Evolutionary conservation across 35 echinoderm and acorn worm species (phyloP).

Genomic region (Lytechinus variegatus): DNA sequence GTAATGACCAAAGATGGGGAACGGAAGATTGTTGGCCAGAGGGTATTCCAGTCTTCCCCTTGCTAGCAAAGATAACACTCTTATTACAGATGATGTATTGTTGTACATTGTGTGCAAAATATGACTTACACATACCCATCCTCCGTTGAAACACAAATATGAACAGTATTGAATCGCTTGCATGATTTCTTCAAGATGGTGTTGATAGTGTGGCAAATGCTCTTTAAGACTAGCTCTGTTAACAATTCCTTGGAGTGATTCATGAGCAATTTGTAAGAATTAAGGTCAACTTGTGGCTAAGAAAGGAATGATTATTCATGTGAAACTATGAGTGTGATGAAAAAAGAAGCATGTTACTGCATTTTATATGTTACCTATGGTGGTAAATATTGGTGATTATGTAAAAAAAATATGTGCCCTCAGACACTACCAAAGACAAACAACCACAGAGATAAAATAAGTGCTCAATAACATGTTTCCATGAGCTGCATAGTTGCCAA

Average conservation of each 20-base stretch:
- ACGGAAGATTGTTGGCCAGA: slow-evolving; percentile 47
- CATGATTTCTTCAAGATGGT: neutral
- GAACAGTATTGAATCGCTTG: neutral
- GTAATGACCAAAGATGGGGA: slow-evolving; percentile 40
- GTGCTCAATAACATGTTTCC: neutral
- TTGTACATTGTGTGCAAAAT: neutral
- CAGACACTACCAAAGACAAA: neutral
- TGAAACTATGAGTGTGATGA: neutral
- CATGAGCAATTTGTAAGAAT: too few species aligned
- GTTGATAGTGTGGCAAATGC: neutral
- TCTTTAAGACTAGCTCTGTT: neutral
- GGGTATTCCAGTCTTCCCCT: slow-evolving; percentile 63
- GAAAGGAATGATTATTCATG: neutral
- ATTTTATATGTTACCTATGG: neutral
- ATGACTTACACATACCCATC: neutral
- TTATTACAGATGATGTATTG: neutral
- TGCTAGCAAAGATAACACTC: slow-evolving; percentile 38
- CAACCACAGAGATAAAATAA: neutral
- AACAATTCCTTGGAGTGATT: neutral
- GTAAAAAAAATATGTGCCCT: neutral
- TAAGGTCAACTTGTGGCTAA: neutral
- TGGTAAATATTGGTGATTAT: neutral
- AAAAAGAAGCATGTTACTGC: neutral
- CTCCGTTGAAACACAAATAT: neutral
- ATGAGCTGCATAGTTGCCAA: neutral